Base-by-base conservation (phyloP, 2,888 invertebrate species). In the Drosophila falleni region DNA sequence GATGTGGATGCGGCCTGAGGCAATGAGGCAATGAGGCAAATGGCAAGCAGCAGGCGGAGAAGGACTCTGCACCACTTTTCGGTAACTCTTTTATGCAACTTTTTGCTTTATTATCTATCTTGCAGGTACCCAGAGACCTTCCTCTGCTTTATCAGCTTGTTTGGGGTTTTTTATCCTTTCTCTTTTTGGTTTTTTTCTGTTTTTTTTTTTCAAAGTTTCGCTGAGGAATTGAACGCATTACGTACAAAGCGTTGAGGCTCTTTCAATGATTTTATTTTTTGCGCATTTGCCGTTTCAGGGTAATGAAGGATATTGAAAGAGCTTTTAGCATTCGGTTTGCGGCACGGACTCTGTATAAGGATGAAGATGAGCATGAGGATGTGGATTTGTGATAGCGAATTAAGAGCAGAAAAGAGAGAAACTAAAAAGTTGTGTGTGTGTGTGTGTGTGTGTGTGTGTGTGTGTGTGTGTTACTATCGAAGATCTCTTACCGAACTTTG, bases 231-330 rank as follows among this genome's bases (percentile, higher is more conserved):
- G 80, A 87, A 85, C 87, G 89, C 81, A 87, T 87, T 87, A 87
- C 89, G 70, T 80, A 76, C 75, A 81, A 85, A 89, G 85, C 76
- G 68, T 62, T 53, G 64, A 77, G 74, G 71, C 76, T 76, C 70
- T 89, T 81, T 81, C 87, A 85, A 87, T 89, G 87, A 87, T 87
- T 89, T 87, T 85, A 85, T 85, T 64, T 64, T 58, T 47, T 56
- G 86, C 80, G 84, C 84, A 88, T 88, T 78, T 84, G 71, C 71
- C 83, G 74, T 74, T 80, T 63, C 64, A 63, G 70, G 88, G 77
- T 84, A 84, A 84, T 84, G 86, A 88, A 88, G 88, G 87, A 88
- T 84, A 88, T 84, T 88, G 86, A 83, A 88, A 83, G 86, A 83
- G 88, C 86, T 78, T 78, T 78, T 55, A 62, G 56, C 58, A 63